phyloP scores from a whole-genome alignment of 2,888 invertebrate genomes.

The Meta bourneti region DNA sequence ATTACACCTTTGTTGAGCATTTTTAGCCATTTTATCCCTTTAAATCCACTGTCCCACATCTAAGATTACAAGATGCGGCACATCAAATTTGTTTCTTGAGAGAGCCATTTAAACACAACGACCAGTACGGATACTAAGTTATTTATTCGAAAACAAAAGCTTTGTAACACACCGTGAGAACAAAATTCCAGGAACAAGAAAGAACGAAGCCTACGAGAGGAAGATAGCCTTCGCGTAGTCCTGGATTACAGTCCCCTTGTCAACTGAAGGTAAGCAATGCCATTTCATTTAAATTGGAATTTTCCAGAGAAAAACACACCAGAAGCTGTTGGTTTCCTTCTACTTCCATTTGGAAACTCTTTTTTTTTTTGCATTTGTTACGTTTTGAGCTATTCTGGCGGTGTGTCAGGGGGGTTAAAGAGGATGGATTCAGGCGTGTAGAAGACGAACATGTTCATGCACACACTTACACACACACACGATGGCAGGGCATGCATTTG shows the following conservation, averaged over 20 bases:
- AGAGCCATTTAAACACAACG: neutral
- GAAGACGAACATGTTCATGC: slow-evolving; percentile 18
- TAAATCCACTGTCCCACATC: neutral
- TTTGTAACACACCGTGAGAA: neutral
- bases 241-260: neutral
- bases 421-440: slow-evolving; percentile 53
- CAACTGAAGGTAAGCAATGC: slow-evolving; percentile 1
- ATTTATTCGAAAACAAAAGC: neutral
- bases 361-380: slow-evolving; percentile 32
- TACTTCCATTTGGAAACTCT: slow-evolving; percentile 20
- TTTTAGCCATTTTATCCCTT: neutral
- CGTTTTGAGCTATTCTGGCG: slow-evolving; percentile 61
- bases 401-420: slow-evolving; percentile 4
- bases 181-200: neutral
- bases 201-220: neutral
- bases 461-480: slow-evolving; percentile 18
- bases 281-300: slow-evolving; percentile 17
- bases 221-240: neutral
- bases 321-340: neutral
- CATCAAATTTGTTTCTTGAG: neutral
- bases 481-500: neutral
- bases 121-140: neutral
- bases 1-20: neutral
- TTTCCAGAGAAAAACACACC: slow-evolving; percentile 10
- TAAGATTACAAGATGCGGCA: neutral